Conservation (phyloP, 2,888 invertebrate species). For the Aelia acuminata region DNA sequence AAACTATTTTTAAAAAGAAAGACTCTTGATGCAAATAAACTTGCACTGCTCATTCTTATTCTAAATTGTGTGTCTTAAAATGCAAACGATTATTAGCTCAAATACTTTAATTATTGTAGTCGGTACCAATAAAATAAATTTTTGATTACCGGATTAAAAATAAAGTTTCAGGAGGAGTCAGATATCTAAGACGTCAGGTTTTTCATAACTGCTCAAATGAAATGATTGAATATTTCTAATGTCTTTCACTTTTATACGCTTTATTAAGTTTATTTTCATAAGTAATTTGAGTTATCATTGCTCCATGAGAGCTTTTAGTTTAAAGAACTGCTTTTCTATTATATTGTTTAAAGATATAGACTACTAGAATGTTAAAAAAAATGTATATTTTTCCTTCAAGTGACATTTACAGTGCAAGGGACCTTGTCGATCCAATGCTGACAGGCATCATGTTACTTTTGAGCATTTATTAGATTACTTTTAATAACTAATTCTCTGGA, state of each 20-base stretch:
- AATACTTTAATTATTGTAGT: not conserved
- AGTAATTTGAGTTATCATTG: not conserved
- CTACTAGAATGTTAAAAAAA: not conserved
- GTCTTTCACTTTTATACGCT: slow-evolving; percentile 1
- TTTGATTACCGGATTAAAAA: not conserved
- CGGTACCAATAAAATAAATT: not conserved
- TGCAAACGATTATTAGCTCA: not conserved
- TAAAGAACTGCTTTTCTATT: not conserved
- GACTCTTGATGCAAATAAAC: not conserved
- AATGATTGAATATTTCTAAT: not conserved
- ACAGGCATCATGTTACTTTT: no score
- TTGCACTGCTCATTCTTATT: not conserved
- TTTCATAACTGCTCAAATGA: not conserved
- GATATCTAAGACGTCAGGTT: not conserved
- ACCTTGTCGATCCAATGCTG: no score
- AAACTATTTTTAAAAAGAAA: not conserved
- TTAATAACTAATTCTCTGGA: no score
- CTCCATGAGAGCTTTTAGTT: not conserved
- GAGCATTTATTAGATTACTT: no score
- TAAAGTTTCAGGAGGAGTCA: not conserved
- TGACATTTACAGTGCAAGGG: no score
- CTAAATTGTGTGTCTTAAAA: not conserved
- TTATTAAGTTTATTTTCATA: not conserved
- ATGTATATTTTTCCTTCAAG: not conserved
- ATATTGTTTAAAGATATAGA: not conserved